Conservation (phyloP, 1,140 invertebrate species). For the Drosophila busckii region DNA sequence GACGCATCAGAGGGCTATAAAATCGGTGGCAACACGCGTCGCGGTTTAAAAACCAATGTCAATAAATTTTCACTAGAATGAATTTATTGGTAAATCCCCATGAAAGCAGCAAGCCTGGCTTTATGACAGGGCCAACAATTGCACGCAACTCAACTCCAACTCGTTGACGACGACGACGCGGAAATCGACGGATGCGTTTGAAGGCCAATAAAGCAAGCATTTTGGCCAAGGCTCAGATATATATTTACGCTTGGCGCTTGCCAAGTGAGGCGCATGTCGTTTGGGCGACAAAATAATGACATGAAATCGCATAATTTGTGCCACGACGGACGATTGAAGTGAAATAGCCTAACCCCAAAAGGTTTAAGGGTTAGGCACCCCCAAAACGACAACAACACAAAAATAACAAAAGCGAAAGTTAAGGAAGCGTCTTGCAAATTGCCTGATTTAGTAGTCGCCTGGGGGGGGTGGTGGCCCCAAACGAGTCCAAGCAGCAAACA, state of each 20-base stretch:
- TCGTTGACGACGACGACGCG: slow-evolving; percentile 46
- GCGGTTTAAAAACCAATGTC: slow-evolving; percentile 72
- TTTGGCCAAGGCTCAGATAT: slow-evolving; percentile 27
- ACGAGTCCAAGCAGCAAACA: slow-evolving; percentile 20
- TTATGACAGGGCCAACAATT: slow-evolving; percentile 58
- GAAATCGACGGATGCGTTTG: slow-evolving; percentile 58
- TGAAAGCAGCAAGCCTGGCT: slow-evolving; percentile 18
- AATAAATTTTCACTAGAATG: slow-evolving; percentile 76
- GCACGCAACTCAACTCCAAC: slow-evolving; percentile 43
- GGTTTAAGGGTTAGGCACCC: slow-evolving; percentile 28
- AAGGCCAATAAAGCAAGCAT: slow-evolving; percentile 76
- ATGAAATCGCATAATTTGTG: slow-evolving; percentile 67
- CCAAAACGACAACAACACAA: slow-evolving; percentile 14
- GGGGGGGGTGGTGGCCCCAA: slow-evolving; percentile 35
- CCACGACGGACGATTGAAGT: slow-evolving; percentile 19
- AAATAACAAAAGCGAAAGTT: slow-evolving; percentile 36
- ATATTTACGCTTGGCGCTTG: slow-evolving; percentile 28
- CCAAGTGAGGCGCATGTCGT: slow-evolving; percentile 53
- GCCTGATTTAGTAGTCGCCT: slow-evolving; percentile 68
- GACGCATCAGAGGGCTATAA: slow-evolving; percentile 43
- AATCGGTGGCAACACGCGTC: slow-evolving; percentile 57
- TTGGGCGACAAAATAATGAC: slow-evolving; percentile 74
- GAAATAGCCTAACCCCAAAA: slow-evolving; percentile 41
- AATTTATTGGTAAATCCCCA: slow-evolving; percentile 69
- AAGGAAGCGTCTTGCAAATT: slow-evolving; percentile 49